Conservation (phyloP, 2,113 vertebrate genomes). For the Spizaetus ornatus region DNA sequence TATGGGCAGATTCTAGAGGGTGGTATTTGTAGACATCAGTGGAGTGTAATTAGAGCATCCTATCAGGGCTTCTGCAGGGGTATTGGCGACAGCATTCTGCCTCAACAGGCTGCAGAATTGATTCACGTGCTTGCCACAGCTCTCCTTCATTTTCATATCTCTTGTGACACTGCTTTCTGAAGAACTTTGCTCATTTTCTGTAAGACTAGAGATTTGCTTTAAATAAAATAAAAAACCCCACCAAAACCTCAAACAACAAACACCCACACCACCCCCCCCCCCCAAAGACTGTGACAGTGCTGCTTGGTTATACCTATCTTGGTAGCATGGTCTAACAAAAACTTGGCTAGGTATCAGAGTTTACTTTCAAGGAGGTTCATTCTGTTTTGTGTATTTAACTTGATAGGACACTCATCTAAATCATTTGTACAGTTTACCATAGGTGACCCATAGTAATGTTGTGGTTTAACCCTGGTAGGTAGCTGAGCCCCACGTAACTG, state of each 20-base stretch:
- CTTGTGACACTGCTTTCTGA: no score
- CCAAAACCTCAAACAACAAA: background rate
- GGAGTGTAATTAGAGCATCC: background rate
- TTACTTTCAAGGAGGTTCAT: background rate
- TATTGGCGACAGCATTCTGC: background rate
- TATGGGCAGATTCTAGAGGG: background rate
- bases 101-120: background rate
- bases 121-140: background rate
- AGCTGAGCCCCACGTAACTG: background rate
- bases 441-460: background rate
- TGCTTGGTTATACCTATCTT: background rate
- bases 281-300: background rate
- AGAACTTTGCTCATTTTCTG: no score
- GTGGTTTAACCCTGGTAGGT: background rate
- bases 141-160: background rate
- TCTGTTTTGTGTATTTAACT: background rate
- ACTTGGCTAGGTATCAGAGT: background rate
- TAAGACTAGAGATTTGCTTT: background rate
- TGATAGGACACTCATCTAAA: background rate
- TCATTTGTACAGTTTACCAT: background rate
- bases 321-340: background rate
- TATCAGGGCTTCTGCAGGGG: background rate
- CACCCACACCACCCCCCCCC: accelerated
- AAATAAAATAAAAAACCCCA: background rate
- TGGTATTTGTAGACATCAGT: background rate